Conservation (phyloP, 1,140 invertebrate species). For the Nixonia krombeini region DNA sequence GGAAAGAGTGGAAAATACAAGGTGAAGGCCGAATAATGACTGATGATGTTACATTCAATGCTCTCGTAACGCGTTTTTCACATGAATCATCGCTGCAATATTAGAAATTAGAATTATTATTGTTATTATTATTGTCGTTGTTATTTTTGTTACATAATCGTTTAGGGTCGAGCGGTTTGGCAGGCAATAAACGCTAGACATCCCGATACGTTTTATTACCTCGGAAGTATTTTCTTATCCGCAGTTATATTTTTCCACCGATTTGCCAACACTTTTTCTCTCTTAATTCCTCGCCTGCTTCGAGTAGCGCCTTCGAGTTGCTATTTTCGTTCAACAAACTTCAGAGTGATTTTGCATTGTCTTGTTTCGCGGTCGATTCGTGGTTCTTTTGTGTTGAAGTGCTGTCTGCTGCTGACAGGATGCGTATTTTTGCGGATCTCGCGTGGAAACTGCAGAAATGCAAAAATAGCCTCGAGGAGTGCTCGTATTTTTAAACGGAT, state of each 20-base stretch:
- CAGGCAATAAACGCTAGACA: too few species aligned
- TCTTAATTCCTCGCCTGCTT: neutral
- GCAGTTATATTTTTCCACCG: neutral
- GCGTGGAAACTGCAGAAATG: slow-evolving; percentile 5
- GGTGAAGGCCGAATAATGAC: neutral
- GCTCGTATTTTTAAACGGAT: slow-evolving; percentile 10
- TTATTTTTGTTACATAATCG: too few species aligned
- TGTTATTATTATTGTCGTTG: too few species aligned
- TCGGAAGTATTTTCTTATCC: neutral
- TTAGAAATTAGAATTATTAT: too few species aligned
- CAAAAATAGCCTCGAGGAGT: slow-evolving; percentile 3
- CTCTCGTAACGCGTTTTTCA: too few species aligned
- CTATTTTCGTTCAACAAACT: slow-evolving; percentile 10
- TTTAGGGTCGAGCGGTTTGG: too few species aligned
- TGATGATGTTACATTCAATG: neutral
- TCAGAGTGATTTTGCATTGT: slow-evolving; percentile 9
- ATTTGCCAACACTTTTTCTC: too few species aligned
- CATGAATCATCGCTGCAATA: too few species aligned
- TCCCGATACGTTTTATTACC: too few species aligned
- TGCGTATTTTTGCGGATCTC: slow-evolving; percentile 8
- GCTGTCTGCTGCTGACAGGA: slow-evolving; percentile 9
- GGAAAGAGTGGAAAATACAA: neutral
- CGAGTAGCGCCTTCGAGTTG: neutral
- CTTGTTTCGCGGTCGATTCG: slow-evolving; percentile 1
- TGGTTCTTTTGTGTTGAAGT: slow-evolving; percentile 7